These are phyloP conservation scores for Rhea americana DNA, from an alignment of 2,113 vertebrate genomes.

Conservation along the genomic window DNA sequence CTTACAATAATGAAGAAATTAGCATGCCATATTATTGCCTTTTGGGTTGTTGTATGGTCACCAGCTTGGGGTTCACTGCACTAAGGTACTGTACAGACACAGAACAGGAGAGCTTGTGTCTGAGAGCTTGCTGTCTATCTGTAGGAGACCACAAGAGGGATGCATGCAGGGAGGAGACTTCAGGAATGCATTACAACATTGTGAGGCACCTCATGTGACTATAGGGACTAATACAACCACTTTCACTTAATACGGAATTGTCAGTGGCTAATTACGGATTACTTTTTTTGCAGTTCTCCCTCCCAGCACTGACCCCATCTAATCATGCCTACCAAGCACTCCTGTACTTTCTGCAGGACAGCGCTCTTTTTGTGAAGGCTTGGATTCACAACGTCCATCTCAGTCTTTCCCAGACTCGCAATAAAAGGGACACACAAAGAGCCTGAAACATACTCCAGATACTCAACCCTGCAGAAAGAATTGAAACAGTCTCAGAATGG, in stretches of 20 bases:
- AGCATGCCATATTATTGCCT: not conserved
- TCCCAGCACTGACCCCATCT: not conserved
- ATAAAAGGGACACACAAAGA: slow-evolving; percentile 75
- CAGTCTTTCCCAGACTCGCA: slow-evolving; percentile 71
- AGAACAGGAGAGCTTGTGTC: not conserved
- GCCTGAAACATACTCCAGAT: slow-evolving; percentile 66
- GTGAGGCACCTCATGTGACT: not conserved
- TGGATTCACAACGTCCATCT: slow-evolving; percentile 65
- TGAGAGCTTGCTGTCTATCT: not conserved
- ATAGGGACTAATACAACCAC: not conserved
- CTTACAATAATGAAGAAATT: not conserved
- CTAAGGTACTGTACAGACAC: not conserved
- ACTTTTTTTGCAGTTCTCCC: not conserved
- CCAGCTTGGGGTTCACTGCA: not conserved
- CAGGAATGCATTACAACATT: not conserved
- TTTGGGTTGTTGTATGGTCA: not conserved
- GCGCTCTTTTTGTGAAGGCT: slow-evolving; percentile 68
- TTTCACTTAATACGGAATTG: not conserved
- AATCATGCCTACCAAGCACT: slow-evolving; percentile 78
- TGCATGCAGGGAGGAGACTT: fast-evolving
- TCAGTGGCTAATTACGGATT: not conserved
- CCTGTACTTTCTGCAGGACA: slow-evolving; percentile 75
- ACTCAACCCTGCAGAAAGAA: slow-evolving; percentile 66
- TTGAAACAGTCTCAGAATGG: not conserved
- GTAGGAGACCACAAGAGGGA: not conserved